Base-by-base conservation (phyloP, 2,797 vertebrate species). In the Taeniopygia guttata region DNA sequence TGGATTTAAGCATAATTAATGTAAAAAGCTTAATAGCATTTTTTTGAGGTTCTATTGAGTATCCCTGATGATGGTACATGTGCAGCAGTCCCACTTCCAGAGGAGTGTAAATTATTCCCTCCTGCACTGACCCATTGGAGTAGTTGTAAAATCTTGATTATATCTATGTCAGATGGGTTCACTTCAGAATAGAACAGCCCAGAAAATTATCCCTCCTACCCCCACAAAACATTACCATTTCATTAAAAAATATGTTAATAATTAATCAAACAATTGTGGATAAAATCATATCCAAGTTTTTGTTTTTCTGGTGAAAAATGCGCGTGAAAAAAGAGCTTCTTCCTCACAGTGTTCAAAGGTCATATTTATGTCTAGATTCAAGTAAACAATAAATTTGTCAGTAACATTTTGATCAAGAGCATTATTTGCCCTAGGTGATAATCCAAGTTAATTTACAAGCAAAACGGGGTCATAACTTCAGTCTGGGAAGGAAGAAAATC, bases 1-100 rank as follows among this genome's bases (percentile, higher is more conserved):
- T 69, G 49, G 85, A 52, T 95, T 74, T 54, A 91, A 92, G 76
- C 30, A 75, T 52, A 69, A 90, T 96, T 83, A 96, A 95, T 64
- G 90, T 45, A 90, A 81, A 96, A 80, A 51, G 54, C 93, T 90
- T 91, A 84, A 74, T 9, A 92, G 79, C 32, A 27, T 74, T 92
- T 89, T 86, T 36, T 38, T 48, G 62, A 93, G 76, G 54, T 60
- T 87, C 85, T 69, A 3, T 56, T 42, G 46, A 88, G 52, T 45
- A 76, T 34, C 55, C 66, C 40, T 76, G 67, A 52, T 63, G 48
- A 68, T 40, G 76, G 66, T 59, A 49, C 15, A 25, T 13, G 76
- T 8, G 48, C 46, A 91, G 73, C 46, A 48, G n/a, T 94, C 68
- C 42, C 36, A 26, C 17, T 52, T 84, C 36, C 74, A 94, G 68